phyloP scores from a whole-genome alignment of 2,888 invertebrate species.

The Eulithis testata region DNA sequence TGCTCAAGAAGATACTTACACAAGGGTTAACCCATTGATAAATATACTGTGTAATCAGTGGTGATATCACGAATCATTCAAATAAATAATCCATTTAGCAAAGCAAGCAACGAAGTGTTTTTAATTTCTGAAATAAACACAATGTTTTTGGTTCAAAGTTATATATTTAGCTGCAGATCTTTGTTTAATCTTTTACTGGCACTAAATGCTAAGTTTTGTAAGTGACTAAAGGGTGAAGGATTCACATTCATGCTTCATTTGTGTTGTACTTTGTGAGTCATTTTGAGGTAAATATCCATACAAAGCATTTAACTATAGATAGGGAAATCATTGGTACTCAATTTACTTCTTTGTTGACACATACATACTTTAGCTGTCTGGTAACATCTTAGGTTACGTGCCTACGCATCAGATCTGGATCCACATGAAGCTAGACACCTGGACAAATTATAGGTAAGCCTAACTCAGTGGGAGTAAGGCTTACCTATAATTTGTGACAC shows the following conservation, averaged over 20 bases:
- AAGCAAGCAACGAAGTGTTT: background rate
- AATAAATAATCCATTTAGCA: background rate
- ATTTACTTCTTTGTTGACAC: too few species aligned
- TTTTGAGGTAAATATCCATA: too few species aligned
- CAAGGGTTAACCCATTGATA: background rate
- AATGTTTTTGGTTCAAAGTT: conserved; percentile 14
- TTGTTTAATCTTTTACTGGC: conserved; percentile 13
- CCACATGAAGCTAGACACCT: too few species aligned
- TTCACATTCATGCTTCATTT: background rate
- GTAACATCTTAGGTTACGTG: too few species aligned
- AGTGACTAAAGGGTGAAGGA: conserved; percentile 6
- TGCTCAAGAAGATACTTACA: background rate
- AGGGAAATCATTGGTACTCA: too few species aligned
- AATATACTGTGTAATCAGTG: background rate
- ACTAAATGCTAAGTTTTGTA: conserved; percentile 12
- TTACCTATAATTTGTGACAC: too few species aligned
- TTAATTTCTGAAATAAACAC: background rate
- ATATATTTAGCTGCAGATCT: conserved; percentile 8
- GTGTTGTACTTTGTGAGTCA: conserved; percentile 2
- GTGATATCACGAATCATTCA: background rate
- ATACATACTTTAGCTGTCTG: too few species aligned
- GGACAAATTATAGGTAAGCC: too few species aligned
- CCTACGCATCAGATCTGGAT: too few species aligned
- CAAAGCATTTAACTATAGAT: too few species aligned
- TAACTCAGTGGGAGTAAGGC: too few species aligned